Evolutionary conservation across 2,113 vertebrate species (phyloP).

Genomic region (Lophius piscatorius): DNA sequence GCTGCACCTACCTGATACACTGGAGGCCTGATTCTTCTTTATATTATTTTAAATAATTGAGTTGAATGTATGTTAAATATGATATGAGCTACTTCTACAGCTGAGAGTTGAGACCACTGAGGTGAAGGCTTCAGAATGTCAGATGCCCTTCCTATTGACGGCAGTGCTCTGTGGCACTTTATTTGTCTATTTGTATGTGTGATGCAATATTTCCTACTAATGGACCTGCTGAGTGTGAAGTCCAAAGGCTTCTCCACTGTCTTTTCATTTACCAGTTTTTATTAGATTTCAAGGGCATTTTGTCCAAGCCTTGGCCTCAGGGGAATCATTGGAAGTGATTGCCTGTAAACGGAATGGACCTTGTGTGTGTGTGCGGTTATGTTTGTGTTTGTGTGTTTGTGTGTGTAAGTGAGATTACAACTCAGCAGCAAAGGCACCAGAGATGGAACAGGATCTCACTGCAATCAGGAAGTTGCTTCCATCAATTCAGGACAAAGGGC

Average conservation of each 20-base stretch:
- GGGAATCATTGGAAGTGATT: conserved; percentile 51
- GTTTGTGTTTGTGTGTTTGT: conserved; percentile 23
- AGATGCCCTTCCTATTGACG: conserved; percentile 50
- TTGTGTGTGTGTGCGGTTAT: conserved; percentile 7
- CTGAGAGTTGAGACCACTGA: conserved; percentile 30
- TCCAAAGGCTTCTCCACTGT: conserved; percentile 41
- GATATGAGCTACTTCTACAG: too few species aligned
- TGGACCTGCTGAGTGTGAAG: conserved; percentile 52
- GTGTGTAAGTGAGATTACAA: conserved; percentile 70
- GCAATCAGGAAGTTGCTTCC: conserved; percentile 65
- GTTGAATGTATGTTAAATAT: too few species aligned
- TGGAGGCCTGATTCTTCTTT: conserved; percentile 35
- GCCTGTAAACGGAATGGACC: conserved; percentile 18
- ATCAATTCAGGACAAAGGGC: conserved; percentile 56
- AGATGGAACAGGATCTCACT: conserved; percentile 74
- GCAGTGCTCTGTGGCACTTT: conserved; percentile 25
- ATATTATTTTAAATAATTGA: neutral
- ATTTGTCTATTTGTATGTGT: conserved; percentile 38
- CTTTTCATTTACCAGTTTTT: conserved; percentile 68
- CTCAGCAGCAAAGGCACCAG: conserved; percentile 69
- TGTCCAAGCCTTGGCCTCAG: conserved; percentile 26
- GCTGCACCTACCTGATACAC: conserved; percentile 6
- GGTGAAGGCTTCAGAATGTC: conserved; percentile 73
- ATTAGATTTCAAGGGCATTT: conserved; percentile 72
- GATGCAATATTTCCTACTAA: conserved; percentile 40